A percentile compares a stretch with the other conserved stretches of the same genome.
These are phyloP conservation scores for Irena cyanogastra DNA, from an alignment of 2,113 vertebrate species.

Conservation along the genomic window DNA sequence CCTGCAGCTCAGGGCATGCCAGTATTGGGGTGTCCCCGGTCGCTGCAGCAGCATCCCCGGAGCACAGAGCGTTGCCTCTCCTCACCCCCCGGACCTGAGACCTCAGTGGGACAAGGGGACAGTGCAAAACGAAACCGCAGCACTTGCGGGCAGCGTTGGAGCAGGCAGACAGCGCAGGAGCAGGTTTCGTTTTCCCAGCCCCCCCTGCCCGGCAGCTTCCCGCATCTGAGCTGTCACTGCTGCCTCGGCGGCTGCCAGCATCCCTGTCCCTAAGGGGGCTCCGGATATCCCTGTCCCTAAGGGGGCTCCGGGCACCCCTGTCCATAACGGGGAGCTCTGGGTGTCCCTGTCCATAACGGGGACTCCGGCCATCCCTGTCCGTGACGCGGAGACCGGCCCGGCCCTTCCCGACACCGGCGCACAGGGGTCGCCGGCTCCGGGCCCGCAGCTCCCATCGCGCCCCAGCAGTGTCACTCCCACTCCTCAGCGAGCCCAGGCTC, in stretches of 20 bases:
- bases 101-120: not conserved
- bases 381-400: not conserved
- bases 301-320: fast-evolving
- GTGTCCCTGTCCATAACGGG: fast-evolving
- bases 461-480: not conserved
- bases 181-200: not conserved
- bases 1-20: not conserved
- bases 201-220: not conserved
- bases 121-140: not conserved
- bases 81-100: not conserved
- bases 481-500: not conserved
- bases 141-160: not conserved
- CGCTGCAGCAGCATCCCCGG: not conserved
- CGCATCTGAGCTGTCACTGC: not conserved
- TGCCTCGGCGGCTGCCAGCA: not conserved
- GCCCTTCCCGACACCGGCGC: not conserved
- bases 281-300: not conserved
- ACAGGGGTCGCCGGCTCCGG: not conserved
- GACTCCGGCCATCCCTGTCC: not conserved
- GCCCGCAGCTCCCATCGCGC: not conserved
- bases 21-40: not conserved
- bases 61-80: too few species aligned
- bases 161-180: not conserved
- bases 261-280: not conserved
- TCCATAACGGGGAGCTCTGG: fast-evolving